phyloP scores from a whole-genome alignment of 2,113 vertebrate genomes.

The Melanocharis versteri region DNA sequence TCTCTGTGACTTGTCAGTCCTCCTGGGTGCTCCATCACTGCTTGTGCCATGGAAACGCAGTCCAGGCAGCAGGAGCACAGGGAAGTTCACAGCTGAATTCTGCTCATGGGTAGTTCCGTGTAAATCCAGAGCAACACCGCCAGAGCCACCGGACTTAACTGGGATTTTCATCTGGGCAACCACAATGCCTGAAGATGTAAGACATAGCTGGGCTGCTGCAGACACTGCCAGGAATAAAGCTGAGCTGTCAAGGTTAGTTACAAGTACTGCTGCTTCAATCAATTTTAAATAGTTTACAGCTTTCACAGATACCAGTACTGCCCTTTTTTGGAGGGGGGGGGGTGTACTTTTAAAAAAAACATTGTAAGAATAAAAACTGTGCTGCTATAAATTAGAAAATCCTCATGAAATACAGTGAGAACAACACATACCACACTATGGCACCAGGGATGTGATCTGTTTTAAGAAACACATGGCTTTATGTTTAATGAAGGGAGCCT shows the following conservation, averaged over 20 bases:
- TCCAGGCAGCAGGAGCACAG: background rate
- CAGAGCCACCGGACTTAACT: background rate
- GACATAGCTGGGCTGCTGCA: background rate
- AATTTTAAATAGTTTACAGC: background rate
- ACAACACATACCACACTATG: background rate
- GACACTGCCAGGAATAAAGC: background rate
- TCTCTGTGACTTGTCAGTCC: background rate
- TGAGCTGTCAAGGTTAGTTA: background rate
- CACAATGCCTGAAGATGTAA: background rate
- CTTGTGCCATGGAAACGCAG: background rate
- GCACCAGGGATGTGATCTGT: constrained; percentile 32
- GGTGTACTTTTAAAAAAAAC: background rate
- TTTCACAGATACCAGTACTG: background rate
- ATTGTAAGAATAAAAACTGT: background rate
- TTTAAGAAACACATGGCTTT: constrained; percentile 44
- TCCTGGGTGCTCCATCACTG: background rate
- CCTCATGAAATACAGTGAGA: background rate
- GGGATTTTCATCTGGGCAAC: constrained; percentile 7
- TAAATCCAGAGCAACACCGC: background rate
- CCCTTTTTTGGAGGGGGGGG: accelerated
- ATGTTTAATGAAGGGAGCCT: constrained; percentile 40
- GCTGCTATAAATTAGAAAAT: background rate
- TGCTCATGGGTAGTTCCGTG: accelerated
- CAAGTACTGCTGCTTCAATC: background rate
- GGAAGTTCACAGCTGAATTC: background rate